Base-by-base conservation (phyloP, 2,113 vertebrate genomes). In the Diadophis punctatus region DNA sequence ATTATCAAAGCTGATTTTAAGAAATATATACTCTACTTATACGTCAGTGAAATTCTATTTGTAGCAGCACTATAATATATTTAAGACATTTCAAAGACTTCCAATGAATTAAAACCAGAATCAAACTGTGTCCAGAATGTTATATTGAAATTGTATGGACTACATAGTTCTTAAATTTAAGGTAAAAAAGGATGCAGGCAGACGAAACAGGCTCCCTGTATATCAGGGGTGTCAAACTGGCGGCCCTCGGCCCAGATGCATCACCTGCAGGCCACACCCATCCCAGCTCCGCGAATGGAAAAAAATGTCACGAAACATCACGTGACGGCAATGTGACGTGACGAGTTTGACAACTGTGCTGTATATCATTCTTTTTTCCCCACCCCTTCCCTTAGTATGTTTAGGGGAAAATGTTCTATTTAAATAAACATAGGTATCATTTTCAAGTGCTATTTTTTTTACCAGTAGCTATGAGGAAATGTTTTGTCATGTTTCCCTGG, bases 401-500 rank as follows among this genome's bases (percentile, higher is more conserved):
- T 93, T n/a, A n/a, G 34, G 92, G 91, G 58, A 92, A 80, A 91
- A 46, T 3, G 86, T 46, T 96, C 92, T 80, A 63, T 48, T 88
- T 68, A 55, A 27, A 51, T 48, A 90, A 80, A 46, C 0, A 1
- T 84, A 8, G 48, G 52, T 20, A 34, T 2, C 0, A 43, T 93
- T 94, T 68, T 93, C 93, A 55, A 95, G 39, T 9, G 93, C 23
- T 88, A 39, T 27, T 18, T 52, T 46, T 80, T 94, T 95, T 90
- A 56, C 22, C 55, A 56, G 22, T 3, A 48, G 90, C 95, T 86
- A 88, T 94, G 89, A 87, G 46, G 93, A 94, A 88, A 91, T 49
- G 7, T 34, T 91, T 92, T 9, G 90, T 56, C 91, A 93, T 74
- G 89, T 96, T 96, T 97, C 90, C 90, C 84, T 85, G n/a, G 34